Conservation (phyloP, 2,797 vertebrate genomes). For the Syngnathus acus region DNA sequence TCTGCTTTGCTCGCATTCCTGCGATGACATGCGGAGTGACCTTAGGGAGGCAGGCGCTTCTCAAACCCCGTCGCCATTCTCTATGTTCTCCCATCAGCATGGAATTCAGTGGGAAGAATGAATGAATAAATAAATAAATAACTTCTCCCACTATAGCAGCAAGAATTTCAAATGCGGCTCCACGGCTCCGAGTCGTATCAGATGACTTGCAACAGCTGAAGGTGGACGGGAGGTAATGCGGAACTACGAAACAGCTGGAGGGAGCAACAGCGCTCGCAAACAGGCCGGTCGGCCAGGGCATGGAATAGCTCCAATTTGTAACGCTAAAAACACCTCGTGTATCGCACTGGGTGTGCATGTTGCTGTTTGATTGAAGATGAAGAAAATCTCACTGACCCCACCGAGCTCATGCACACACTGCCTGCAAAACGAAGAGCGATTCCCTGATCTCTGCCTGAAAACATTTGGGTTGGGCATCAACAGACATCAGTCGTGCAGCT, state of each 20-base stretch:
- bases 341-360: not conserved
- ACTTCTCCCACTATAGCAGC: constrained; percentile 37
- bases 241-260: constrained; percentile 72
- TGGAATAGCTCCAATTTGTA: constrained; percentile 6
- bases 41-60: constrained; percentile 1
- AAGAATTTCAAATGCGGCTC: constrained; percentile 53
- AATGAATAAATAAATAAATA: too few relatives aligned
- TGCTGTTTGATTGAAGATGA: not conserved
- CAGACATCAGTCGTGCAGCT: not conserved
- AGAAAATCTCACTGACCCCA: not conserved
- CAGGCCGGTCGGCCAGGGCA: constrained; percentile 14
- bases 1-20: constrained; percentile 55
- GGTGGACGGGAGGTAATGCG: constrained; percentile 55
- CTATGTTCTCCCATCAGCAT: too few relatives aligned
- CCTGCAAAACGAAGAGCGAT: not conserved
- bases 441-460: not conserved
- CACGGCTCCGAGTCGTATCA: constrained; percentile 53
- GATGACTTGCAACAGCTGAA: constrained; percentile 74
- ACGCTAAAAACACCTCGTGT: not conserved
- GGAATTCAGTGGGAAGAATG: too few relatives aligned
- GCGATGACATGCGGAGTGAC: constrained; percentile 8
- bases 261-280: constrained; percentile 31
- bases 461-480: not conserved
- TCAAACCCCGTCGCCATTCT: not conserved
- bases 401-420: too few relatives aligned